phyloP scores from a whole-genome alignment of 2,113 vertebrate species.

The Tachysurus vachellii region DNA sequence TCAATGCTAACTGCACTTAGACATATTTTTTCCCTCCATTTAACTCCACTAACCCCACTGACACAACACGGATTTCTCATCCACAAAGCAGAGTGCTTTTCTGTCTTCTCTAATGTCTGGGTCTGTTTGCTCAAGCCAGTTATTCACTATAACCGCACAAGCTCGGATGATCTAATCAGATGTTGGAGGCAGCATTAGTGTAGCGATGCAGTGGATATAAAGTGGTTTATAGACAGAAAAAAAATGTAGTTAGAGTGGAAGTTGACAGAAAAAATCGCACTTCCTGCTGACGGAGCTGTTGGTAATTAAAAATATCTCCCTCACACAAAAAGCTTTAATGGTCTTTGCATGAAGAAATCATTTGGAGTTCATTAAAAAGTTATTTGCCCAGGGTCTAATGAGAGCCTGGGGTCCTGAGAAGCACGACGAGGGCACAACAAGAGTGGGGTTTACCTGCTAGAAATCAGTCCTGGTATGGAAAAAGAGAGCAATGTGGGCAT shows the following conservation, averaged over 20 bases:
- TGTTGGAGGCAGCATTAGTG: slow-evolving; percentile 13
- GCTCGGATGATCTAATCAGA: slow-evolving; percentile 26
- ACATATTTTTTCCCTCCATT: slow-evolving; percentile 2
- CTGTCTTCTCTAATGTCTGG: slow-evolving; percentile 9
- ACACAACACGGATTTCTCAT: neutral
- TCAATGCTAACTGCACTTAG: neutral
- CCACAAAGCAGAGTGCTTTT: neutral
- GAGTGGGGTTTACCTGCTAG: slow-evolving; percentile 48
- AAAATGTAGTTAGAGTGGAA: neutral
- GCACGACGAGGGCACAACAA: slow-evolving; percentile 32
- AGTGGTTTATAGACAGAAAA: neutral
- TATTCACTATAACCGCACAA: slow-evolving; percentile 11
- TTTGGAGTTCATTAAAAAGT: slow-evolving; percentile 63
- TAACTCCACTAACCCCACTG: neutral
- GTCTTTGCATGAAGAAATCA: slow-evolving; percentile 52
- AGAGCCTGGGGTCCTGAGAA: slow-evolving; percentile 35
- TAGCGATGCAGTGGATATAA: neutral
- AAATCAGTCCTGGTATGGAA: slow-evolving; percentile 19
- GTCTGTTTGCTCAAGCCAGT: slow-evolving; percentile 17
- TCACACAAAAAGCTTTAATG: slow-evolving; percentile 52
- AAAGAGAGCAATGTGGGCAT: neutral
- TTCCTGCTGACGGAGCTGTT: slow-evolving; percentile 26
- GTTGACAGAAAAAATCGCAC: slow-evolving; percentile 24
- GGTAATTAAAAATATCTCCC: slow-evolving; percentile 57
- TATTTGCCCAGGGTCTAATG: slow-evolving; percentile 53